These are phyloP conservation scores for Drosophila kokeensis DNA, from an alignment of 2,888 invertebrate genomes.

Conservation along the genomic window DNA sequence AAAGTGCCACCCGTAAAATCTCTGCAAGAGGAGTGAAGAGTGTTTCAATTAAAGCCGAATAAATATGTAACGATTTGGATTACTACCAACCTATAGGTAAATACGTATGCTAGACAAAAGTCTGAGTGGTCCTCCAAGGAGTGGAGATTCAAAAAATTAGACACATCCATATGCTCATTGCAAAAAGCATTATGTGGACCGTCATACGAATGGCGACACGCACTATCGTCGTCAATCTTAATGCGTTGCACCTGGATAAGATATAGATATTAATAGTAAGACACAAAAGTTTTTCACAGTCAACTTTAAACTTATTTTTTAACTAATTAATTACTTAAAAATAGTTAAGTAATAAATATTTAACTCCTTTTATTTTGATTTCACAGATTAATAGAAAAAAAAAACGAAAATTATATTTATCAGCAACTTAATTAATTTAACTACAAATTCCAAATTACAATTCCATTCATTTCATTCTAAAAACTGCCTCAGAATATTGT, in stretches of 20 bases:
- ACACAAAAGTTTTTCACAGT: not conserved
- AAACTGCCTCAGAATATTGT: not conserved
- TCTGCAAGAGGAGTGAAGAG: constrained; percentile 84
- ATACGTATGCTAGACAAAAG: constrained; percentile 99
- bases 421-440: not conserved
- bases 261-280: not conserved
- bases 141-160: constrained; percentile 99
- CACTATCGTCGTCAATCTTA: constrained; percentile 96
- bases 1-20: constrained; percentile 99
- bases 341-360: not conserved
- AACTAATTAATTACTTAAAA: not conserved
- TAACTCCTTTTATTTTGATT: not conserved
- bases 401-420: not conserved
- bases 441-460: too few species aligned
- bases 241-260: constrained; percentile 83
- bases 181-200: constrained; percentile 95
- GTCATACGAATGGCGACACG: constrained; percentile 88
- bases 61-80: too few species aligned
- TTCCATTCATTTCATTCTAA: not conserved
- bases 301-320: not conserved
- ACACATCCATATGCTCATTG: constrained; percentile 98
- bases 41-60: not conserved
- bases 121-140: constrained; percentile 98
- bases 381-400: not conserved
- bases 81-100: constrained; percentile 90